Percentiles rank a stretch among this genome's conserved stretches.
These are phyloP conservation scores for Parapristionchus giblindavisi DNA, from an alignment of 2,888 invertebrate genomes.

Conservation along the genomic window DNA sequence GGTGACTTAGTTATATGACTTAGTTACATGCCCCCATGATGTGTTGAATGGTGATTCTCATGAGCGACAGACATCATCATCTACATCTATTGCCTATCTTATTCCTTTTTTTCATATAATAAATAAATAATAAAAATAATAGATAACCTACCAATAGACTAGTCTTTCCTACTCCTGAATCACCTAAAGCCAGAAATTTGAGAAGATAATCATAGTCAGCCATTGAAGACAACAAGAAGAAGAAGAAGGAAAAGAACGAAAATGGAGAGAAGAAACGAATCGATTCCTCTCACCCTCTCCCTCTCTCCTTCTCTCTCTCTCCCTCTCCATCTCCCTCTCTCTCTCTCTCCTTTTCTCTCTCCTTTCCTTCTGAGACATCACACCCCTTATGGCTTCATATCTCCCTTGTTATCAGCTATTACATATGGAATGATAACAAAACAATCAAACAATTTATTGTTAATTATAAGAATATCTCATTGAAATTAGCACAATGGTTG, in stretches of 20 bases:
- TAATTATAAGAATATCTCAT: too few relatives aligned
- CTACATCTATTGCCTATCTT: too few relatives aligned
- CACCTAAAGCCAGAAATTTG: conserved; percentile 92
- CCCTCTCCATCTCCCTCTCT: conserved; percentile 15
- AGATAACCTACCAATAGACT: conserved; percentile 77
- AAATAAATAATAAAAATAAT: too few relatives aligned
- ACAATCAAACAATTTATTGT: too few relatives aligned
- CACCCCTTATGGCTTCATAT: conserved; percentile 20
- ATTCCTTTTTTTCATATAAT: too few relatives aligned
- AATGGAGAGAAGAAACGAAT: conserved; percentile 1
- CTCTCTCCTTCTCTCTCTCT: conserved; percentile 36
- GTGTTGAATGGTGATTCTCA: too few relatives aligned
- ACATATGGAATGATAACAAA: too few relatives aligned
- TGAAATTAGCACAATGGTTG: too few relatives aligned
- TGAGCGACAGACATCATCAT: too few relatives aligned
- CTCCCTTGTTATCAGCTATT: background rate
- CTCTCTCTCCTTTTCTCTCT: conserved; percentile 39
- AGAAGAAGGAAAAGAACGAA: background rate
- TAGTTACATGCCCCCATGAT: background rate
- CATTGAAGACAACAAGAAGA: conserved; percentile 46
- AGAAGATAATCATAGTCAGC: conserved; percentile 88
- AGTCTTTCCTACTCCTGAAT: conserved; percentile 96
- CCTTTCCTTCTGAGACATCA: conserved; percentile 26
- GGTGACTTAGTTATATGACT: too few relatives aligned
- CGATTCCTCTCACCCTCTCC: conserved; percentile 14